These are phyloP conservation scores for Entomobrya multifasciata DNA, from an alignment of 2,888 invertebrate genomes.

Conservation along the genomic window DNA sequence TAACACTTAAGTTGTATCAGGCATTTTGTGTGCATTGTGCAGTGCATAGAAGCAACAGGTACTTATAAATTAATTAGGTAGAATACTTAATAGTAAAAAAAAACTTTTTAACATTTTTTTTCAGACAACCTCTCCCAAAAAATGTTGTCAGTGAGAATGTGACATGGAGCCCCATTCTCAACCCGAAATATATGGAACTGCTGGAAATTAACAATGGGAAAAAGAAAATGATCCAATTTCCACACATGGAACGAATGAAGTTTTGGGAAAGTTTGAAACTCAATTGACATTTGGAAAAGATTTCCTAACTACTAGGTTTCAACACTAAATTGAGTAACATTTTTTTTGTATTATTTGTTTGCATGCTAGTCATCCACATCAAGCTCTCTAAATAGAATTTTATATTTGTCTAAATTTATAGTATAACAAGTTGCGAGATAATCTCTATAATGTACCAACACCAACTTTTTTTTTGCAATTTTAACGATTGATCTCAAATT, in stretches of 20 bases:
- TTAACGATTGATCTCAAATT: slow-evolving; percentile 37
- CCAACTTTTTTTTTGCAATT: slow-evolving; percentile 28
- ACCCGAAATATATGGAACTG: slow-evolving; percentile 71
- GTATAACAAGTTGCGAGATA: no score
- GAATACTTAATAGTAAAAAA: not conserved
- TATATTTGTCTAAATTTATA: no score
- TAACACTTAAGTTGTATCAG: not conserved
- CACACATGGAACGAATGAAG: slow-evolving; percentile 70
- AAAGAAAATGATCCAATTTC: slow-evolving; percentile 68
- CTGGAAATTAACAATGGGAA: slow-evolving; percentile 66
- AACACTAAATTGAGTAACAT: no score
- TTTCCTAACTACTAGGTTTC: no score
- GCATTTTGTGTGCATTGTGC: not conserved
- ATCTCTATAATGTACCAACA: no score
- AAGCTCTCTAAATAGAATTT: no score
- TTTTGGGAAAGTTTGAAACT: slow-evolving; percentile 75
- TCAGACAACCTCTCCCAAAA: slow-evolving; percentile 62
- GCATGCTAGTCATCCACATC: not conserved
- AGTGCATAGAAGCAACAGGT: slow-evolving; percentile 2
- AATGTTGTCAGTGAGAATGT: slow-evolving; percentile 47
- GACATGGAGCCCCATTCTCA: slow-evolving; percentile 73
- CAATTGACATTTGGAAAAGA: slow-evolving; percentile 25
- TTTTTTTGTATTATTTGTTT: not conserved
- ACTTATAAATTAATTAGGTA: slow-evolving; percentile 5
- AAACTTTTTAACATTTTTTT: not conserved